These are phyloP conservation scores for Onychostruthus taczanowskii DNA, from an alignment of 2,113 vertebrate genomes.

Conservation along the genomic window DNA sequence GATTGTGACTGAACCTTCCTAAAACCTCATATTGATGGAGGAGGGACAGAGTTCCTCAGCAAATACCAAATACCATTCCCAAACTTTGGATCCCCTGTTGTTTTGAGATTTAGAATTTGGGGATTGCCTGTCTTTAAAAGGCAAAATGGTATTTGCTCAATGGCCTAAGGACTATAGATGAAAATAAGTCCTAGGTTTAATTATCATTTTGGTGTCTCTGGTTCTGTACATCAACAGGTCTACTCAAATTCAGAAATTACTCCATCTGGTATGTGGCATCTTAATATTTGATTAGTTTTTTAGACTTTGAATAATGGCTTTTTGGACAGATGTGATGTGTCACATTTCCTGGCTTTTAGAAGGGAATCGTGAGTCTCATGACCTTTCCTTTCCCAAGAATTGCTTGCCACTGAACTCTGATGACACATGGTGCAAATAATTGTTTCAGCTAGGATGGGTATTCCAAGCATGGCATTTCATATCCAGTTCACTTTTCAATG, in stretches of 20 bases:
- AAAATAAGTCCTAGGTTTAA: not conserved
- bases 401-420: not conserved
- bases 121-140: not conserved
- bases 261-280: not conserved
- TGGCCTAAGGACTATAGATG: not conserved
- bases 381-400: not conserved
- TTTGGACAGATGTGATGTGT: not conserved
- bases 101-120: not conserved
- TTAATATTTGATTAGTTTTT: slow-evolving; percentile 12
- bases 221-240: not conserved
- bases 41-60: not conserved
- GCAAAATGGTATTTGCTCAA: not conserved
- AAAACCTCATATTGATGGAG: not conserved
- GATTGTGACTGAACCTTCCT: not conserved
- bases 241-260: not conserved
- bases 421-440: not conserved
- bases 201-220: not conserved
- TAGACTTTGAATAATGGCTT: not conserved
- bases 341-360: not conserved
- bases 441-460: not conserved
- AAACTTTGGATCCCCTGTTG: not conserved
- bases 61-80: not conserved
- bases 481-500: slow-evolving; percentile 23
- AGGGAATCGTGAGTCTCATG: not conserved
- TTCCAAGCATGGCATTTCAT: not conserved